Base-by-base conservation (phyloP, 2,797 vertebrate genomes). In the Gallinago nigripennis region DNA sequence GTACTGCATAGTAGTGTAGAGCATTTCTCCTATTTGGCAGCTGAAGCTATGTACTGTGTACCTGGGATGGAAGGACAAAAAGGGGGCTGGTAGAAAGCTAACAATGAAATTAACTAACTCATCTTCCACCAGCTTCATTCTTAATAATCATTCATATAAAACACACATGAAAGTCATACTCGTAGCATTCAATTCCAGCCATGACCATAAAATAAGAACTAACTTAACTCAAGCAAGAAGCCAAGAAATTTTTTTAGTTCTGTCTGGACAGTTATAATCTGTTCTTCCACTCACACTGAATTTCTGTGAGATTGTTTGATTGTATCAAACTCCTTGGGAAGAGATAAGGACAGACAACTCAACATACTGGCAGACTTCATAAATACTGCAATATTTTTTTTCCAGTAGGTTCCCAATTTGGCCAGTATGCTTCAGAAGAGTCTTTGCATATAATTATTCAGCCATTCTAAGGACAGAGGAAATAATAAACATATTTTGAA, bases 1-100 rank as follows among this genome's bases (percentile, higher is more conserved):
- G 8, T 23, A 43, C 19, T n/a, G 21, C 7, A 7, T 1, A 1
- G 12, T 11, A 33, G 2, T 1, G 21, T 9, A 21, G 8, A 66
- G 12, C 30, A 58, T 8, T 28, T 51, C 12, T 37, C 33, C 3
- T 5, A 48, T 31, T 58, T 48, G 27, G 39, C n/a, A 86, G 39
- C 11, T 43, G 19, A 72, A 78, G 16, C 19, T n/a, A 28, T 1
- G 2, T n/a, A 45, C 7, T 41, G 16, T 66, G 28, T 54, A 0
- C 43, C 6, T 12, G 27, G 2, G 2, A 10, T 14, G 3, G 23
- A 63, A 51, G 11, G 13, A n/a, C 10, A 30, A 72, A 72, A 70
- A 30, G 23, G 1, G 16, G 12, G 7, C 16, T 65, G 12, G 9
- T 21, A 53, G 8, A 45, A 84, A 64, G 16, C 4, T 9, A 65